phyloP scores from a whole-genome alignment of 2,888 invertebrate genomes.

The Cryptophagus acutangulus region DNA sequence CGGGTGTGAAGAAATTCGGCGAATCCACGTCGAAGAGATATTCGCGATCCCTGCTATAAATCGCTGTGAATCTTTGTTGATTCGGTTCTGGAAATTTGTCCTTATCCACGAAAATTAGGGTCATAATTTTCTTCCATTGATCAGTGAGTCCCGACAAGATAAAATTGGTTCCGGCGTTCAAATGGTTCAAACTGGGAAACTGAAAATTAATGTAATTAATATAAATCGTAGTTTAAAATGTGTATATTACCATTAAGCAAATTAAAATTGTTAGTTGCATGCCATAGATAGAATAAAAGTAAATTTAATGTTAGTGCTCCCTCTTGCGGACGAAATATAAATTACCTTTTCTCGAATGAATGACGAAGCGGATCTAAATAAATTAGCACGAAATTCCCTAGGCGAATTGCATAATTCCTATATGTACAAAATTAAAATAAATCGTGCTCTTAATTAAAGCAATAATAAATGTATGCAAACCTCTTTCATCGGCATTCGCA shows the following conservation, averaged over 20 bases:
- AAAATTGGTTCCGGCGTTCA: conserved; percentile 58
- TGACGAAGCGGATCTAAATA: too few relatives aligned
- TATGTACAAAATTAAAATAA: conserved; percentile 32
- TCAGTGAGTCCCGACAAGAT: conserved; percentile 55
- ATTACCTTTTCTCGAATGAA: conserved; percentile 31
- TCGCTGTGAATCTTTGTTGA: conserved; percentile 79
- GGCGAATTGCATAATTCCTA: conserved; percentile 61
- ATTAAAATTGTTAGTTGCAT: conserved; percentile 7
- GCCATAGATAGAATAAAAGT: conserved; percentile 5
- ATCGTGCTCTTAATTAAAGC: conserved; percentile 5
- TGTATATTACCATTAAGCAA: neutral
- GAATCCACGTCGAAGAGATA: conserved; percentile 84
- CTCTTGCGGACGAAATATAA: conserved; percentile 12
- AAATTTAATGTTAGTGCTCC: conserved; percentile 4
- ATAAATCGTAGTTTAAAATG: too few relatives aligned
- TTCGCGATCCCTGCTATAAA: conserved; percentile 86
- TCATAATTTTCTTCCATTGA: conserved; percentile 55
- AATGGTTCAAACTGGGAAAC: conserved; percentile 60
- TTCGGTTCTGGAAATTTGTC: conserved; percentile 65
- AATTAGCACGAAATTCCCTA: conserved; percentile 56
- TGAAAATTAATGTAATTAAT: too few relatives aligned
- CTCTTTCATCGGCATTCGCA: conserved; percentile 92
- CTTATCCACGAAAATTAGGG: conserved; percentile 62
- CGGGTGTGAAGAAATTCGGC: conserved; percentile 80
- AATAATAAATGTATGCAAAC: conserved; percentile 42